phyloP scores from a whole-genome alignment of 2,797 vertebrate species.

The Heliangelus exortis region DNA sequence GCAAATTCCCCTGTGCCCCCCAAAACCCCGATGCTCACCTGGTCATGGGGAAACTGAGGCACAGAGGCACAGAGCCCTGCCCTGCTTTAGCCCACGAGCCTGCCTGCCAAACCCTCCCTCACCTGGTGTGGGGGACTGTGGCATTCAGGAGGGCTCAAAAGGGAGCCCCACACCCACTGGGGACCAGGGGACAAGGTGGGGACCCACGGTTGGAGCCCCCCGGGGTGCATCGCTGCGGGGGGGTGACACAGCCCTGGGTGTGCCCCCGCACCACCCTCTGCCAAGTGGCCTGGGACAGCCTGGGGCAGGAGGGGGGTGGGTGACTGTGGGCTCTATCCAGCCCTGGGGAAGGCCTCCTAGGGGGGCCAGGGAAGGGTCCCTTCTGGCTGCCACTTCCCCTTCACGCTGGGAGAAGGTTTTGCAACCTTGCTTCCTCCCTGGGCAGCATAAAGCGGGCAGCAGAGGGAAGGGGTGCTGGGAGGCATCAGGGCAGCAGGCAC shows the following conservation, averaged over 20 bases:
- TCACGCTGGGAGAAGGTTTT: conserved; percentile 3
- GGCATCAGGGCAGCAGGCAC: rapidly evolving
- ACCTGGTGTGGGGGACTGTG: neutral
- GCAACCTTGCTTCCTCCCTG: conserved; percentile 41
- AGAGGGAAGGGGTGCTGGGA: neutral
- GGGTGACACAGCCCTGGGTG: neutral
- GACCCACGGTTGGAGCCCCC: neutral
- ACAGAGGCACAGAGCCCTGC: neutral
- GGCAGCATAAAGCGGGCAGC: neutral
- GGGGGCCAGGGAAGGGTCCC: neutral
- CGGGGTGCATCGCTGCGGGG: neutral
- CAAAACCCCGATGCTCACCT: neutral
- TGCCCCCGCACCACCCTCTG: rapidly evolving
- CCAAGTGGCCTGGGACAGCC: rapidly evolving
- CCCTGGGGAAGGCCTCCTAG: neutral
- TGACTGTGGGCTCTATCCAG: rapidly evolving
- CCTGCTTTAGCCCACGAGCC: neutral
- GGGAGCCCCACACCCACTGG: neutral
- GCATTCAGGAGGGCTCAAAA: neutral
- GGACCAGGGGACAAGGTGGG: neutral
- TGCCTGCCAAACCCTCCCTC: neutral
- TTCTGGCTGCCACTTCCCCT: conserved; percentile 24
- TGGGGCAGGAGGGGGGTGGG: too few species aligned
- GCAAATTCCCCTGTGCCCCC: neutral
- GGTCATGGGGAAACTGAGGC: neutral